These are phyloP conservation scores for Cassiopea andromeda DNA, from an alignment of 30 jellyfish, hydroid and myxozoan genomes.

Conservation along the genomic window DNA sequence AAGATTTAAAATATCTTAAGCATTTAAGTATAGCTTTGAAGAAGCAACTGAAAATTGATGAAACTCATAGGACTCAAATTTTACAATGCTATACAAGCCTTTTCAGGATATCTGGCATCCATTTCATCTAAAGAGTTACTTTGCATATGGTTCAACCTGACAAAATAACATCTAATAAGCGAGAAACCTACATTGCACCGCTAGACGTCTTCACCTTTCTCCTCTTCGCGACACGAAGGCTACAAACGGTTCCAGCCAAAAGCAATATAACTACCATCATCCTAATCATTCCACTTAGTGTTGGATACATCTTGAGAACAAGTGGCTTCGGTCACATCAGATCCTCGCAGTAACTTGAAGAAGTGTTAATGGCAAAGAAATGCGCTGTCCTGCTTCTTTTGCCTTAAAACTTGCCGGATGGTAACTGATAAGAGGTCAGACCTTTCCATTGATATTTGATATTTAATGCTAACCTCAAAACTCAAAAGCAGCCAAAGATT, in stretches of 20 bases:
- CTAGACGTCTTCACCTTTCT: background rate
- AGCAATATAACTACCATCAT: background rate
- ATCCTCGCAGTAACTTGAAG: background rate
- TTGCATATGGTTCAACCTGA: background rate
- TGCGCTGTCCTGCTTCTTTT: background rate
- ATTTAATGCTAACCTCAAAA: constrained; percentile 15
- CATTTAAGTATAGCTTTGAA: no score
- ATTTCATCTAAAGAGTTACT: background rate
- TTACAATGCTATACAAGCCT: no score
- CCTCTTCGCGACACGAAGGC: background rate
- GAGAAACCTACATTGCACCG: constrained; percentile 3
- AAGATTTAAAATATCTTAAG: no score
- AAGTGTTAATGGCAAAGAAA: background rate
- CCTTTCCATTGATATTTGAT: constrained; percentile 42
- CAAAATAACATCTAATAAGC: background rate
- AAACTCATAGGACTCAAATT: no score
- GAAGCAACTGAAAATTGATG: no score
- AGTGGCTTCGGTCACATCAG: background rate
- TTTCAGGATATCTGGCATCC: no score
- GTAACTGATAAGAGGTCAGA: constrained; percentile 35
- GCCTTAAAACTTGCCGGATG: background rate
- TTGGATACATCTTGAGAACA: background rate
- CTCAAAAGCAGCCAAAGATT: constrained; percentile 41
- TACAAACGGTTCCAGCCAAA: background rate
- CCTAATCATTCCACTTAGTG: background rate